Percentiles rank a stretch among this genome's conserved stretches.
Evolutionary conservation across 2,888 invertebrate species (phyloP).

Genomic region (Odontothrips loti): DNA sequence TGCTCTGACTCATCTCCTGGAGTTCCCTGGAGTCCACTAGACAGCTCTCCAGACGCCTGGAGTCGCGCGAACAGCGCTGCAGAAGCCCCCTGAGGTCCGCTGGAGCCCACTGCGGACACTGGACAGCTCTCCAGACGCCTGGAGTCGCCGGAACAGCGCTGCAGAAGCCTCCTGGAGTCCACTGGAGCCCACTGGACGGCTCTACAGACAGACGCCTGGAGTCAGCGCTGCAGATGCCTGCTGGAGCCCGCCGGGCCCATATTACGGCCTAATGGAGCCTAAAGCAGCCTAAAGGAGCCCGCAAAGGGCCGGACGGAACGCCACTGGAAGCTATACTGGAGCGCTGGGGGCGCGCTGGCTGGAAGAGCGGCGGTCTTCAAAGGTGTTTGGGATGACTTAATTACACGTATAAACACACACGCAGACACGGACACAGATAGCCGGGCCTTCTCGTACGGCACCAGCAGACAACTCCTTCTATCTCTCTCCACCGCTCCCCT

Average conservation of each 20-base stretch:
- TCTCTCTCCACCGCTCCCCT: too few relatives aligned
- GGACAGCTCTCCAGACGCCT: too few relatives aligned
- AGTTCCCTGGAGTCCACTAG: background rate
- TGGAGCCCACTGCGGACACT: background rate
- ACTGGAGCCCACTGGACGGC: too few relatives aligned
- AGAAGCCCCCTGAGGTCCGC: background rate
- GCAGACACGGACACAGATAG: background rate
- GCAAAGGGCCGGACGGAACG: background rate
- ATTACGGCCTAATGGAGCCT: background rate
- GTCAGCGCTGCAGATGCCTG: too few relatives aligned
- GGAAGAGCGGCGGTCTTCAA: background rate
- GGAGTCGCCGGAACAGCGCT: too few relatives aligned
- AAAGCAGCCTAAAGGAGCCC: background rate
- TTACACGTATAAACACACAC: conserved; percentile 22
- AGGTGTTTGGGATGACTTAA: conserved; percentile 7
- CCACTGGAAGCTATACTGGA: background rate
- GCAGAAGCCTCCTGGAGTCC: too few relatives aligned
- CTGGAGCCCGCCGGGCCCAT: background rate
- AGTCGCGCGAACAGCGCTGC: too few relatives aligned
- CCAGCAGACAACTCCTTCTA: background rate
- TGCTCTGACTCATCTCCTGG: background rate
- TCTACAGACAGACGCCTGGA: too few relatives aligned
- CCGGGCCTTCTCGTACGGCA: background rate
- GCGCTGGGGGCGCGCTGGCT: background rate
- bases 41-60: too few relatives aligned